phyloP scores from a whole-genome alignment of 2,888 invertebrate species.

The Parnassius mnemosyne region DNA sequence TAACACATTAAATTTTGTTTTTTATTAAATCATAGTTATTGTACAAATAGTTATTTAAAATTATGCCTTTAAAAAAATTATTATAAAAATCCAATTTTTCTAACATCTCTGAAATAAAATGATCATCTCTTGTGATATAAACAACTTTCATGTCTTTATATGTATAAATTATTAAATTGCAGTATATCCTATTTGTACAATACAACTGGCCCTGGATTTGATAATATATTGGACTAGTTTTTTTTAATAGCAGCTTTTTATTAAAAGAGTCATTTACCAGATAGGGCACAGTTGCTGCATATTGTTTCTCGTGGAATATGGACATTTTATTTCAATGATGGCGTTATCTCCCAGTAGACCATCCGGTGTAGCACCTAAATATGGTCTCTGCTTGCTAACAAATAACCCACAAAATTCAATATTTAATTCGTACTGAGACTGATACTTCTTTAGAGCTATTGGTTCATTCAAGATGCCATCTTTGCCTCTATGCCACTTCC shows the following conservation, averaged over 20 bases:
- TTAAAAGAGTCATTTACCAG: constrained; percentile 1
- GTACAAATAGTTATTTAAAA: too few species aligned
- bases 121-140: too few species aligned
- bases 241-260: constrained; percentile 7
- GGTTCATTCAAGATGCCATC: background rate
- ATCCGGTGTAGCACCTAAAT: constrained; percentile 24
- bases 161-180: background rate
- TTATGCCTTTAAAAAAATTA: too few species aligned
- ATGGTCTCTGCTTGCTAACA: too few species aligned
- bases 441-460: background rate
- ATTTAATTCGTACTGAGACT: background rate
- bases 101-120: too few species aligned
- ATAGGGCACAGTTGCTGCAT: constrained; percentile 27
- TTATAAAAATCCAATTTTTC: too few species aligned
- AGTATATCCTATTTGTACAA: background rate
- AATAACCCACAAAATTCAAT: too few species aligned
- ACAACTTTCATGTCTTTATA: too few species aligned
- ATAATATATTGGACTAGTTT: constrained; percentile 1
- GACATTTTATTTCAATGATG: constrained; percentile 32
- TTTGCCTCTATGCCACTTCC: too few species aligned
- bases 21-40: too few species aligned
- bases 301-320: constrained; percentile 26
- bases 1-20: too few species aligned
- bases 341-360: constrained; percentile 29
- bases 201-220: constrained; percentile 14